These are phyloP conservation scores for Phaonia tiefii DNA, from an alignment of 2,888 invertebrate species.

Conservation along the genomic window DNA sequence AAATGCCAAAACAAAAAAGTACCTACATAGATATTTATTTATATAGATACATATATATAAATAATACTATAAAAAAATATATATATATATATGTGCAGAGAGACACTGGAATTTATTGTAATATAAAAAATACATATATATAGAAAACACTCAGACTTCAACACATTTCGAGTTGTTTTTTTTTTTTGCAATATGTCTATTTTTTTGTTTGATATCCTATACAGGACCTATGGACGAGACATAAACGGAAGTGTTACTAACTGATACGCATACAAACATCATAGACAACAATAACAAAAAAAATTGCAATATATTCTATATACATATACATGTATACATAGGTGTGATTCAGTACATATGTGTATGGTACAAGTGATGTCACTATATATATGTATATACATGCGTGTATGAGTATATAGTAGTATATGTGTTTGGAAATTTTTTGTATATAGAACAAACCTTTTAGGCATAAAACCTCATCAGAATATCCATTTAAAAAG, in stretches of 20 bases:
- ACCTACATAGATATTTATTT: slow-evolving; percentile 9
- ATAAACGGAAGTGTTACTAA: slow-evolving; percentile 62
- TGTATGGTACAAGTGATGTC: slow-evolving; percentile 9
- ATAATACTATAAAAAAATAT: slow-evolving; percentile 30
- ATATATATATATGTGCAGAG: slow-evolving; percentile 24
- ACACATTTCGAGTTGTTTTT: not conserved
- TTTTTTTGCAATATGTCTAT: not conserved
- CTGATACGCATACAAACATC: slow-evolving; percentile 65
- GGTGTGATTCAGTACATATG: not conserved
- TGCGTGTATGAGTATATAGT: slow-evolving; percentile 17
- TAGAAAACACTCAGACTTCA: slow-evolving; percentile 12
- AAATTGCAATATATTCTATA: slow-evolving; percentile 38
- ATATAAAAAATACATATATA: slow-evolving; percentile 47
- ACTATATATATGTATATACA: slow-evolving; percentile 35
- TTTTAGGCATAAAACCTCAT: slow-evolving; percentile 59
- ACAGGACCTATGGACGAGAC: slow-evolving; percentile 50
- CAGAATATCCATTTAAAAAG: not conserved
- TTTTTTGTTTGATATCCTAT: too few species aligned
- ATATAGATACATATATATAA: slow-evolving; percentile 48
- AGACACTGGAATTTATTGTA: slow-evolving; percentile 55
- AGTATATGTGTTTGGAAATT: slow-evolving; percentile 42
- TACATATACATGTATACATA: slow-evolving; percentile 49
- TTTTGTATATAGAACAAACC: slow-evolving; percentile 58
- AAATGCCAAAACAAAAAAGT: slow-evolving; percentile 23
- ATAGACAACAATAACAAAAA: slow-evolving; percentile 34